Evolutionary conservation across 2,888 invertebrate genomes (phyloP), one percentile per base, ranked within the genome.

Genomic region (Oligia strigilis): DNA sequence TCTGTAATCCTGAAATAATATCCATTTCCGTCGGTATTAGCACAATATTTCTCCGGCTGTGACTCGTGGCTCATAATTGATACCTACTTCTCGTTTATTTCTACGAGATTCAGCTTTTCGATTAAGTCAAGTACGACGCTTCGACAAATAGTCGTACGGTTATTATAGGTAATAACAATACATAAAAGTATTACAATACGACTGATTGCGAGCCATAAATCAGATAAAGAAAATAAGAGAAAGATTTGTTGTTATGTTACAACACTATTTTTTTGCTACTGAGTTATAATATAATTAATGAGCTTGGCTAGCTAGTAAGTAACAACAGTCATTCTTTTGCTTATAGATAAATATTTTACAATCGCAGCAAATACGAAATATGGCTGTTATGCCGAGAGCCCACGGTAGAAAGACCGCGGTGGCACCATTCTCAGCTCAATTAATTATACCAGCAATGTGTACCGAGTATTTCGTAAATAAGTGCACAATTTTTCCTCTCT

Each of bases 1-100:
- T 71, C 60, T 70, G 55, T 86, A 76, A 72, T 84, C 60, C 64
- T 80, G 60, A 72, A 69, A 75, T 80, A 66, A 74, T 52, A 29
- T 60, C 60, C 17, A 58, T 55, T 87, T 65, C 52, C n/a, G n/a
- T 60, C 64, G 46, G 40, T 60, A 74, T 60, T 83, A 67, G 60
- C 52, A 52, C 62, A 66, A 29, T 79, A 84, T 75, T 84, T 43
- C 46, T n/a, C 29, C n/a, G n/a, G 43, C 29, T 64, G 14, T 69
- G 43, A 58, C 60, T 83, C 40, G 46, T 19, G 43, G 71, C 67
- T 72, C 52, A 72, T 79, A 80, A 84, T 87, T 73, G 66, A 40
- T 52, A 66, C 52, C 58, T 19, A 66, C 52, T 62, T 19, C 14
- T 43, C 43, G 46, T 66, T 83, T 58, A 77, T 73, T 86, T 65